Evolutionary conservation across 92 coral and sea anemone genomes (phyloP).

Genomic region (Phenganax subtilis): DNA sequence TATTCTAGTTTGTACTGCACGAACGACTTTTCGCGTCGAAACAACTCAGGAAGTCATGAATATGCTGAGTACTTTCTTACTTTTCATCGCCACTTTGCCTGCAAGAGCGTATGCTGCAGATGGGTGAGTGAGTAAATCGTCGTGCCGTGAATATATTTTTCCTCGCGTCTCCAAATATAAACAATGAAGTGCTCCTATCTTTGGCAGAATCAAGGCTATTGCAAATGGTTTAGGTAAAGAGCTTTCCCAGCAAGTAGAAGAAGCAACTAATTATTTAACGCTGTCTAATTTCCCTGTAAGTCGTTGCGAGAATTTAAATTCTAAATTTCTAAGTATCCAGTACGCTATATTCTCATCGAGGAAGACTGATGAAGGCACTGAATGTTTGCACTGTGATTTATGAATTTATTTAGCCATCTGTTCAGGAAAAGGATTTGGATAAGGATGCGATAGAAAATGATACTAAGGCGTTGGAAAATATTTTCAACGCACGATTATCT

Average conservation of each 20-base stretch:
- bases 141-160: too few species aligned
- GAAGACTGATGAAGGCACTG: too few species aligned
- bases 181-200: conserved; percentile 40
- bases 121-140: conserved; percentile 1
- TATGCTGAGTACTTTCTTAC: background rate
- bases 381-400: background rate
- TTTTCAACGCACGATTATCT: background rate
- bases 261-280: conserved; percentile 39
- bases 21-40: background rate
- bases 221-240: conserved; percentile 41
- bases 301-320: conserved; percentile 32
- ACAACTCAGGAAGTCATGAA: conserved; percentile 12
- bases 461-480: background rate
- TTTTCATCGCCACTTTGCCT: background rate
- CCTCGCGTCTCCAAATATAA: background rate
- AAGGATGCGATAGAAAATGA: background rate
- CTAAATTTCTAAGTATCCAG: conserved; percentile 12
- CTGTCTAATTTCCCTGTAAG: conserved; percentile 50
- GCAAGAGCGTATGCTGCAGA: background rate
- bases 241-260: conserved; percentile 33
- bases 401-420: background rate
- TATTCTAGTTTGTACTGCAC: conserved; percentile 3
- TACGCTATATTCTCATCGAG: conserved; percentile 20
- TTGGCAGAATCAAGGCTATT: conserved; percentile 46
- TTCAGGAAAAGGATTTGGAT: background rate